Conservation (phyloP, 2,797 vertebrate species). For the Lagorchestes hirsutus region DNA sequence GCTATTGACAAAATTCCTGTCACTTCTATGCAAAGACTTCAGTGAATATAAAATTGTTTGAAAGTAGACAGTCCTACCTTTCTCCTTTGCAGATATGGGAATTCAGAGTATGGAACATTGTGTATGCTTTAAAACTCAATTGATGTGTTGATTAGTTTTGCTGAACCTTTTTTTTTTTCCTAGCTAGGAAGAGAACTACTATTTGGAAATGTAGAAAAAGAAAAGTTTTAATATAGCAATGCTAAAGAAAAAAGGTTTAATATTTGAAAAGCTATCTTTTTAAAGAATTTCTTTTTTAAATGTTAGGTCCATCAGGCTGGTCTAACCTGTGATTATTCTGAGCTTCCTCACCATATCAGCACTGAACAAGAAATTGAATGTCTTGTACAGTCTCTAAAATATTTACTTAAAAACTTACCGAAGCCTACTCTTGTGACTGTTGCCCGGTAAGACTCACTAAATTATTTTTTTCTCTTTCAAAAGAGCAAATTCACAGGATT, state of each 20-base stretch:
- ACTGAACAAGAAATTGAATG: slow-evolving; percentile 90
- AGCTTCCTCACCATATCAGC: slow-evolving; percentile 97
- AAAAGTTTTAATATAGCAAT: background rate
- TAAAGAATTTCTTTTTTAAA: slow-evolving; percentile 30
- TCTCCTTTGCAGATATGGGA: background rate
- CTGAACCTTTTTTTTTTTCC: background rate
- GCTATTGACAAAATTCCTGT: background rate
- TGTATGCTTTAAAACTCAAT: background rate
- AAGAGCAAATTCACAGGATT: background rate
- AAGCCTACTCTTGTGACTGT: slow-evolving; percentile 94
- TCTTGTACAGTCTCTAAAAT: slow-evolving; percentile 87
- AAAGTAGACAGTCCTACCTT: background rate
- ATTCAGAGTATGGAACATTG: background rate
- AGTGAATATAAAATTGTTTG: slow-evolving; percentile 28
- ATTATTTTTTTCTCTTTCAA: background rate
- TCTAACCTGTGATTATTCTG: slow-evolving; percentile 94
- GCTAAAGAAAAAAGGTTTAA: background rate
- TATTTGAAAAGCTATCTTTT: background rate
- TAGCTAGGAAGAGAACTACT: background rate
- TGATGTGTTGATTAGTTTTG: background rate
- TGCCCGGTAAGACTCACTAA: slow-evolving; percentile 88
- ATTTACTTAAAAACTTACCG: slow-evolving; percentile 89
- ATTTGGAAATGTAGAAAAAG: background rate
- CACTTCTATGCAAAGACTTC: slow-evolving; percentile 11
- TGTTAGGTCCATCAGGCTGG: slow-evolving; percentile 96